phyloP scores from a whole-genome alignment of 2,888 invertebrate species.

The Spodoptera picta region DNA sequence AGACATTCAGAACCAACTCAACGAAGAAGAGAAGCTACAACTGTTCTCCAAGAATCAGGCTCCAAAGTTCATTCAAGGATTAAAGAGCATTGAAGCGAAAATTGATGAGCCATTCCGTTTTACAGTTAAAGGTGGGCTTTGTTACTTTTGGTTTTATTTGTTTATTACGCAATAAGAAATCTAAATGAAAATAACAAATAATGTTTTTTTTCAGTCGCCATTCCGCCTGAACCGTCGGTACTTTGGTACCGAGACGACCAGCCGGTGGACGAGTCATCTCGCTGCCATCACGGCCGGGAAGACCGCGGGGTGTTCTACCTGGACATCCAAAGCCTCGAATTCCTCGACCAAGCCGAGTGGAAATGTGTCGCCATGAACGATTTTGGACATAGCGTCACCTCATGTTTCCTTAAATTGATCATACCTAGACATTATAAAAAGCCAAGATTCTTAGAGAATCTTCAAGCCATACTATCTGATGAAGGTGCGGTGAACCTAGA shows the following conservation, averaged over 20 bases:
- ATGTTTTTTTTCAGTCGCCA: constrained; percentile 89
- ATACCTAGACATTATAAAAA: constrained; percentile 97
- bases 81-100: constrained; percentile 94
- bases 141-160: too few species aligned
- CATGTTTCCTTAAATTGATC: constrained; percentile 94
- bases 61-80: constrained; percentile 94
- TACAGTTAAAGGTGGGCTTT: constrained; percentile 91
- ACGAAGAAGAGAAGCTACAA: constrained; percentile 94
- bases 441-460: constrained; percentile 95
- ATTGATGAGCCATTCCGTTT: constrained; percentile 95
- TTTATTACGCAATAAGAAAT: too few species aligned
- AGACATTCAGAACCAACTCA: constrained; percentile 96
- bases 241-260: constrained; percentile 97
- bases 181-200: not conserved
- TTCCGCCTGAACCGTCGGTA: constrained; percentile 93
- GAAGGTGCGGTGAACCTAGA: constrained; percentile 97
- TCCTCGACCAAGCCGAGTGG: constrained; percentile 97
- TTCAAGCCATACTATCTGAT: constrained; percentile 95
- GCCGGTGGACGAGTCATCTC: constrained; percentile 90
- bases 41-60: constrained; percentile 93
- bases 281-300: constrained; percentile 91
- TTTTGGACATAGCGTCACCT: constrained; percentile 96
- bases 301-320: constrained; percentile 92
- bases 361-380: constrained; percentile 97
- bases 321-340: constrained; percentile 92